phyloP scores from a whole-genome alignment of 2,888 invertebrate genomes.

The Phaedon cochleariae region DNA sequence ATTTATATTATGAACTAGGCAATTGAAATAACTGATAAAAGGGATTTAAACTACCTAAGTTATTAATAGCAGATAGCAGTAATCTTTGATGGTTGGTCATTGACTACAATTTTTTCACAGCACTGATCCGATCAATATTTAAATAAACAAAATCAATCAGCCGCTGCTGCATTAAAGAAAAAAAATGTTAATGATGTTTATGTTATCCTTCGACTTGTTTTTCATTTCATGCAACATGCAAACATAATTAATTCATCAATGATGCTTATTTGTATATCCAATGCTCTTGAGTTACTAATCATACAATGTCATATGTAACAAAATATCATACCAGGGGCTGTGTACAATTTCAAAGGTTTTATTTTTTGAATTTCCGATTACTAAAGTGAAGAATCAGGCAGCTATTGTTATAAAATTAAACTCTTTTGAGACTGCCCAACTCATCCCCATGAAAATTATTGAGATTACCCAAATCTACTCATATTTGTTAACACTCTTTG shows the following conservation, averaged over 20 bases:
- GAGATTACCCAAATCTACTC: no score
- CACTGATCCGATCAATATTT: neutral
- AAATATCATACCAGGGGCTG: no score
- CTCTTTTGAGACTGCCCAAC: no score
- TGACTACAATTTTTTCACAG: neutral
- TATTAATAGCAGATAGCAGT: neutral
- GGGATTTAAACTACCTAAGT: neutral
- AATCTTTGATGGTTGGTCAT: neutral
- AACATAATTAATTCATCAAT: neutral
- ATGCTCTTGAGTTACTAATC: no score
- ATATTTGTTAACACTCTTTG: no score
- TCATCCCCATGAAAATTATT: no score
- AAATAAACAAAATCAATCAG: neutral
- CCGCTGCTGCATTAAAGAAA: neutral
- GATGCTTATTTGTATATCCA: neutral
- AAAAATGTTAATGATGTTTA: neutral
- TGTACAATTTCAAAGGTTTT: no score
- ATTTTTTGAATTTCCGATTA: no score
- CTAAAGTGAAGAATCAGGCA: no score
- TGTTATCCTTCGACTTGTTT: neutral
- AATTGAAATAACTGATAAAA: neutral
- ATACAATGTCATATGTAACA: no score
- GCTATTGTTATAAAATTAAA: no score
- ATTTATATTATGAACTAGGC: neutral
- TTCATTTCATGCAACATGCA: neutral